A percentile compares a stretch with the other conserved stretches of the same genome.
Conservation (phyloP, 2,888 invertebrate species). For the Lycophotia porphyrea region DNA sequence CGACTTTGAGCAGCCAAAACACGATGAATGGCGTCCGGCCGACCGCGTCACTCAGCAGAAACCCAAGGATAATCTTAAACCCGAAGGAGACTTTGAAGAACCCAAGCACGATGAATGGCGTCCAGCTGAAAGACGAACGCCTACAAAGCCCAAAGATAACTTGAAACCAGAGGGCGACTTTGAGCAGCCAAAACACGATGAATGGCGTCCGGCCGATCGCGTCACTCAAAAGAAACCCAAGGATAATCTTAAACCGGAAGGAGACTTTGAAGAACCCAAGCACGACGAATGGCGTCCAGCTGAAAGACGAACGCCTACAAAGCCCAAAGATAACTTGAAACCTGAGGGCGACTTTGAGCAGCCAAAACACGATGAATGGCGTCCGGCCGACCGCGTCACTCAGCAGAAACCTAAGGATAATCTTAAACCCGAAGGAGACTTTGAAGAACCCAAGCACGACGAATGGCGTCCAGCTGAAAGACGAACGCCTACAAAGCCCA, state of each 20-base stretch:
- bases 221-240: conserved; percentile 36
- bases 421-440: conserved; percentile 89
- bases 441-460: conserved; percentile 80
- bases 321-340: conserved; percentile 88
- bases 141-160: conserved; percentile 86
- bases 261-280: conserved; percentile 55
- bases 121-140: conserved; percentile 61
- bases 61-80: conserved; percentile 72
- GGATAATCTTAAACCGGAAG: conserved; percentile 55
- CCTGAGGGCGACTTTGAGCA: conserved; percentile 89
- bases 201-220: conserved; percentile 59
- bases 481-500: conserved; percentile 90
- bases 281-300: conserved; percentile 80
- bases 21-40: conserved; percentile 13
- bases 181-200: conserved; percentile 72
- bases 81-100: conserved; percentile 23
- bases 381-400: conserved; percentile 48
- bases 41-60: conserved; percentile 63
- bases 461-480: conserved; percentile 81
- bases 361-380: conserved; percentile 79
- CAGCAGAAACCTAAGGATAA: conserved; percentile 86
- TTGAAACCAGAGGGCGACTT: conserved; percentile 90
- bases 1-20: no score
- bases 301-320: conserved; percentile 81
- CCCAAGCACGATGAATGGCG: conserved; percentile 39